Evolutionary conservation across 2,113 vertebrate species (phyloP), one percentile per base, ranked within the genome.

Genomic region (Vulpes ferrilata): DNA sequence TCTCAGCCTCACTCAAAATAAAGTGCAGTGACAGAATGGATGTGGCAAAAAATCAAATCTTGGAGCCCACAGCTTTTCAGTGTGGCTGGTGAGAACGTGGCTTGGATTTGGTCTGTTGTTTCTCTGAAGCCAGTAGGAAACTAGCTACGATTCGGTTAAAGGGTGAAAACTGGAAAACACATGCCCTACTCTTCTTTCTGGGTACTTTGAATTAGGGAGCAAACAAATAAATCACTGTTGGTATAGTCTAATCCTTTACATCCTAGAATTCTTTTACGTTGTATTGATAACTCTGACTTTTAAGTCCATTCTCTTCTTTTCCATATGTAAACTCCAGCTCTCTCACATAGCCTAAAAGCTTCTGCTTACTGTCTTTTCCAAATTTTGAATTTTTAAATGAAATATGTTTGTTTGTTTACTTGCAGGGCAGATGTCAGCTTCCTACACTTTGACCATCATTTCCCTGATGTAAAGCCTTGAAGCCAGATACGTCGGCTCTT

Each of bases 341-440:
- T 92, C 94, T 74, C 51, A 69, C 43, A 69, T 2, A 62, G 32
- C 15, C 4, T 92, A 80, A 57, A 97, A 90, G 35, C n/a, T 51
- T 89, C 65, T 96, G 43, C 71, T 74, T 87, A 88, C 95, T 92
- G 55, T 87, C 25, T 59, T 76, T 93, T 76, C 73, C 80, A 65
- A 96, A 62, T 88, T 81, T 97, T 55, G 19, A 95, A 78, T 96
- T 76, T 74, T 51, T 97, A 69, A 97, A 32, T 90, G 80, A 89
- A 86, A 80, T 88, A 94, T 76, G 23, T 84, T 87, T 88, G 38
- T 94, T 90, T 25, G 43, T 88, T 96, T 83, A 25, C 38, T 53
- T 64, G 57, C 43, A 88, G 69, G 78, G 23, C 80, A 57, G 35
- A 73, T 51, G 71, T 94, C 53, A 86, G 51, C 53, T 97, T 91